Evolutionary conservation across 2,888 invertebrate genomes (phyloP).

Genomic region (Amblyjoppa proteus): DNA sequence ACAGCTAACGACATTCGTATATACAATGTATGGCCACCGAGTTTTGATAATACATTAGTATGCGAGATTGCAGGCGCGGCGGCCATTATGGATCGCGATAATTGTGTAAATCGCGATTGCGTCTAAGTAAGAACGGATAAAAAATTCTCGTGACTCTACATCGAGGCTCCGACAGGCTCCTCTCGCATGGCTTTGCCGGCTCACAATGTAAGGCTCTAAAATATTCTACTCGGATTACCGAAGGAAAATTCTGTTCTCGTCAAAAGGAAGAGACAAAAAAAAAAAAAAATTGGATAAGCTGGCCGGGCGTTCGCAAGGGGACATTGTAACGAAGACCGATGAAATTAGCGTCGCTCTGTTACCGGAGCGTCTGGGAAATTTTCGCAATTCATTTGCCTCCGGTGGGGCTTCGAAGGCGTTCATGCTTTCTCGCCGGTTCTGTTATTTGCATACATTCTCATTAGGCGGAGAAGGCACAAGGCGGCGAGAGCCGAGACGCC

Average conservation of each 20-base stretch:
- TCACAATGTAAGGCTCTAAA: neutral
- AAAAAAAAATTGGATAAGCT: neutral
- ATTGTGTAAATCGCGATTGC: neutral
- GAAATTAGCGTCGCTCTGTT: conserved; percentile 50
- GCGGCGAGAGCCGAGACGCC: conserved; percentile 32
- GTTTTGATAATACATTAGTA: conserved; percentile 3
- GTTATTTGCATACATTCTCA: conserved; percentile 83
- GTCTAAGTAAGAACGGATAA: too few species aligned
- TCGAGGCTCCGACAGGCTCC: too few species aligned
- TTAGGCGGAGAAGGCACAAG: conserved; percentile 71
- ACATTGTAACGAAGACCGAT: conserved; percentile 23
- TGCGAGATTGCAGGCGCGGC: neutral
- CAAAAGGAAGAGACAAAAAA: neutral
- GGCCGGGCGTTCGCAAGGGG: neutral
- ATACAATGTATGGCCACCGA: neutral
- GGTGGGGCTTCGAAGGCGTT: conserved; percentile 25
- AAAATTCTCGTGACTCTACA: too few species aligned
- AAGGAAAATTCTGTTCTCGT: neutral
- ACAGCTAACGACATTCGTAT: conserved; percentile 9
- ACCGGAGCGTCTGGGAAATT: conserved; percentile 39
- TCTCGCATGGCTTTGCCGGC: too few species aligned
- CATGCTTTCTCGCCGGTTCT: conserved; percentile 52
- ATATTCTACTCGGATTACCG: neutral
- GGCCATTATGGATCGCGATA: neutral
- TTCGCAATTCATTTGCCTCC: conserved; percentile 56